Percentiles rank a stretch among this genome's conserved stretches.
phyloP scores from a whole-genome alignment of 1,140 invertebrate species.

The Dendrolimus kikuchii region DNA sequence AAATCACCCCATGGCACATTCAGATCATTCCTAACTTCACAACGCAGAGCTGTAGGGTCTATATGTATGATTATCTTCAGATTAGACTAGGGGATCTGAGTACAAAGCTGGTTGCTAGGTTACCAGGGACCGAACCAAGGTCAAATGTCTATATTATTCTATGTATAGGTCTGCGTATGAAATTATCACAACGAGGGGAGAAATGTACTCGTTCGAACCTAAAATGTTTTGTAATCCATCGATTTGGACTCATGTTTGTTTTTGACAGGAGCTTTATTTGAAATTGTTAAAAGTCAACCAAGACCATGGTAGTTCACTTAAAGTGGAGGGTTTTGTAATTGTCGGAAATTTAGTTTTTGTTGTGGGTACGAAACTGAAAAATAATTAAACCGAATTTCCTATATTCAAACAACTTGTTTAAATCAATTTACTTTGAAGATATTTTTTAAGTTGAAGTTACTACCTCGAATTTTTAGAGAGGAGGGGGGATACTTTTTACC shows the following conservation, averaged over 20 bases:
- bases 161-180: slow-evolving; percentile 26
- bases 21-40: slow-evolving; percentile 35
- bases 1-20: background rate
- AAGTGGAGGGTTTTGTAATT: slow-evolving; percentile 5
- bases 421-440: too few species aligned
- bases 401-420: too few species aligned
- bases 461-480: too few species aligned
- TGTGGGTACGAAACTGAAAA: too few species aligned
- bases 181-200: slow-evolving; percentile 16
- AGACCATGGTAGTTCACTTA: slow-evolving; percentile 3
- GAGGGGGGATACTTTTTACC: too few species aligned
- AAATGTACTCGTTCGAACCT: slow-evolving; percentile 10
- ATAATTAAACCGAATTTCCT: too few species aligned
- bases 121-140: slow-evolving; percentile 60
- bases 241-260: slow-evolving; percentile 14
- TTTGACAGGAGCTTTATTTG: slow-evolving; percentile 5
- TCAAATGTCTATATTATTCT: slow-evolving; percentile 48
- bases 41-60: slow-evolving; percentile 38
- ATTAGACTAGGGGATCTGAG: slow-evolving; percentile 58
- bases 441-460: too few species aligned
- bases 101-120: slow-evolving; percentile 55
- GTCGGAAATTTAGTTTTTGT: background rate
- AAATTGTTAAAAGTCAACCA: background rate
- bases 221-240: slow-evolving; percentile 11
- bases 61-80: slow-evolving; percentile 59